Conservation (phyloP, 2,888 invertebrate species). For the Tipula lateralis region DNA sequence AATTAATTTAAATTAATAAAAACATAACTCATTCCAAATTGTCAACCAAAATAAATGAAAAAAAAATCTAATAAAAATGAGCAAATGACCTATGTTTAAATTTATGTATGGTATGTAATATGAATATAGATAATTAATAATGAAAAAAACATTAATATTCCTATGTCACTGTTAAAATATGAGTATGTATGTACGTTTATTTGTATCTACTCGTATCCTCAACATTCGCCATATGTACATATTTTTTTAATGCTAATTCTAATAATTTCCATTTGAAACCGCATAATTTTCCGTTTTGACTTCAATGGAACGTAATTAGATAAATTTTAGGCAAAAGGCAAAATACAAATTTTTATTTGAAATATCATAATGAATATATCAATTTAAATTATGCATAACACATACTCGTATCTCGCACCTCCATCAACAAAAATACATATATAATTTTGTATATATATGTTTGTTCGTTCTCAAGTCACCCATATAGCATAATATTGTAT, state of each 20-base stretch:
- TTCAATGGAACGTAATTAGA: slow-evolving; percentile 13
- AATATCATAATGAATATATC: neutral
- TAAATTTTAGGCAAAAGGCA: neutral
- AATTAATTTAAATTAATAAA: neutral
- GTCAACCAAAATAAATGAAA: no score
- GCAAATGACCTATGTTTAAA: neutral
- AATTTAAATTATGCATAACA: neutral
- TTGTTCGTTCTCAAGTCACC: neutral
- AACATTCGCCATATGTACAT: neutral
- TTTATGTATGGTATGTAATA: neutral
- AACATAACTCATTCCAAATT: neutral
- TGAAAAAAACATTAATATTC: neutral
- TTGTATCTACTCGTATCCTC: neutral
- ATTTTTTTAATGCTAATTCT: neutral
- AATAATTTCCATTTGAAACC: neutral
- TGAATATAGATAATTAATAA: neutral
- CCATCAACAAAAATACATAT: neutral
- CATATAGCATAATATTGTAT: neutral
- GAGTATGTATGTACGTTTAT: no score
- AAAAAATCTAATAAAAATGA: neutral
- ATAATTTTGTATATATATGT: neutral
- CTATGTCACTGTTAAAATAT: neutral
- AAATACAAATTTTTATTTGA: neutral
- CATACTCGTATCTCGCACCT: neutral
- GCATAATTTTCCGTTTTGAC: neutral